Evolutionary conservation across 2,888 invertebrate species (phyloP), one percentile per base, ranked within the genome.

Genomic region (Gymnosoma rotundatum): DNA sequence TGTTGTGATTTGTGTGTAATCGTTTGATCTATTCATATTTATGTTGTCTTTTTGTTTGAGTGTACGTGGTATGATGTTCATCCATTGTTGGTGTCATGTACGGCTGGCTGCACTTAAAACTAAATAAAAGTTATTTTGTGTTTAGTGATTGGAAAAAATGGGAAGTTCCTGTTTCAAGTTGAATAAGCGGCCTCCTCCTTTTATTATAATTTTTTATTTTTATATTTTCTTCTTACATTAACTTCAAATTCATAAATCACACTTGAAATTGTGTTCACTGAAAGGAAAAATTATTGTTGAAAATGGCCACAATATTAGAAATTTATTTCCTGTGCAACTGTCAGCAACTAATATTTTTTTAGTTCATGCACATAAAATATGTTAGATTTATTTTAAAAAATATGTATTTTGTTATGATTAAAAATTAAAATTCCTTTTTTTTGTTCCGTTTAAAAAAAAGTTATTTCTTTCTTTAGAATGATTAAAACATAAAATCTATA

Each of bases 1-100:
- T 82, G 83, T 87, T 87, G 78, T 86, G 87, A 86, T 87, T 85
- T 87, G 75, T 83, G 75, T 83, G 75, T 63, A 84, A 83, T 86
- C 75, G 83, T 78, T 78, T 83, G 76, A 64, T 82, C 78, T 78
- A 64, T 83, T 66, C 76, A 54, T 42, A 60, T 63, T 56, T 45
- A 66, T 72, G 21, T 38, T 56, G 42, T 25, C n/a, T 54, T 50
- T 42, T 7, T 69, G 48, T 42, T 64, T 74, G 56, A 32, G 7
- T 75, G 38, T 42, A 32, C 48, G 48, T 50, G 63, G 58, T 21
- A 32, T 42, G 56, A 18, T 75, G 58, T 48, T 74, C 32, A 58
- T 42, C 42, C 45, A 25, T 52, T 76, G 50, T 42, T 54, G 18
- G 54, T 76, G 73, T 64, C 60, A 66, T 45, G 48, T 70, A 21